Evolutionary conservation across 37 sponge, comb jelly and placozoan genomes (phyloP), one percentile per base, ranked within the genome.

Genomic region (Hormiphora californensis): DNA sequence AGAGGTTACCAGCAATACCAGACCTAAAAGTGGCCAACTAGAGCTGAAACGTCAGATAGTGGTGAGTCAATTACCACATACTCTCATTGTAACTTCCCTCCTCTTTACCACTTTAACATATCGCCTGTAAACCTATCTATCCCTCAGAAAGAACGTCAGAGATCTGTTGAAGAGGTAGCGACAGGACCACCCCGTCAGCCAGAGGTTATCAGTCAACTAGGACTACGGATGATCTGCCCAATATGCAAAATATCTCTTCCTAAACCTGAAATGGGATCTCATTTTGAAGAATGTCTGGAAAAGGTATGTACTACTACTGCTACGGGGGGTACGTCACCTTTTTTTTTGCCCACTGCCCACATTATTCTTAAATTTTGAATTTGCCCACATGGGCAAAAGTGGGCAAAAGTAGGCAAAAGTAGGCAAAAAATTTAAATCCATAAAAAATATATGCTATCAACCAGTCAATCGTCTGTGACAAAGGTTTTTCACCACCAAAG

Each of bases 101-200:
- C 22, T 7, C 19, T 57, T 21, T 57, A 5, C 22, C 32, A 65
- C 67, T 65, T 7, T 36, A 35, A 65, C 32, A 8, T 34, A 11
- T 17, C 62, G 11, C 62, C 9, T 49, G 53, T 17, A 17, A 49
- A 15, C 9, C 15, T 49, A 9, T 17, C 53, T 49, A 17, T 49
- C 67, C 11, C 81, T n/a, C n/a, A n/a, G n/a, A n/a, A n/a, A n/a
- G n/a, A 73, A 46, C 41, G 81, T 41, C 81, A 73, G 43, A n/a
- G 4, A 33, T 32, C 36, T 36, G 81, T 43, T 4, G 81, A 73
- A 43, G 17, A 46, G 44, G 25, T 4, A 11, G 41, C 27, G 0
- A 3, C 44, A 9, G 41, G 12, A 15, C 31, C 37, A 34, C 43
- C 46, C 5, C 41, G 46, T 21, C 46, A 73, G 25, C 81, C 81